phyloP scores from a whole-genome alignment of 2,797 vertebrate genomes.

The Carcharodon carcharias region DNA sequence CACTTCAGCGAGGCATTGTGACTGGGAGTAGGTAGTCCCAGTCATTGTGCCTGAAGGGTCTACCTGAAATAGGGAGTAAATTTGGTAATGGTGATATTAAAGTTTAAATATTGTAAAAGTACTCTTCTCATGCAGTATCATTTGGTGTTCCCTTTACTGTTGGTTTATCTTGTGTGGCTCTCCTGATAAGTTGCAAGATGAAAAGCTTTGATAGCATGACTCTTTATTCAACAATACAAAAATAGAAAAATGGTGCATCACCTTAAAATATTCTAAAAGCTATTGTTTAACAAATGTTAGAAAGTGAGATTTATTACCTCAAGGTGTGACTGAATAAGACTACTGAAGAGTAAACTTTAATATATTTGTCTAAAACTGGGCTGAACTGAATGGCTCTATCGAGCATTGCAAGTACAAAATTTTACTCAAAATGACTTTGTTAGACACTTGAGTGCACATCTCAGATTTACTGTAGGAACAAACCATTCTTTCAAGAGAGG shows the following conservation, averaged over 20 bases:
- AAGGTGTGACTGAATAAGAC: background rate
- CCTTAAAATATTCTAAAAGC: background rate
- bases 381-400: background rate
- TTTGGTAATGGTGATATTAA: background rate
- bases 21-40: background rate
- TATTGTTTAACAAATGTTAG: background rate
- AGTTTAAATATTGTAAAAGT: background rate
- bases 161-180: too few relatives aligned
- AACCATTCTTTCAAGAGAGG: background rate
- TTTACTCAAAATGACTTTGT: background rate
- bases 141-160: too few relatives aligned
- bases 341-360: background rate
- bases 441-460: conserved; percentile 1
- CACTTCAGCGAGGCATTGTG: background rate
- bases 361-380: background rate
- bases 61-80: background rate
- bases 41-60: background rate
- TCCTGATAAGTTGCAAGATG: too few relatives aligned
- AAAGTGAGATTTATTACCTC: background rate
- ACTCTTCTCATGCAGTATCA: too few relatives aligned
- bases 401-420: background rate
- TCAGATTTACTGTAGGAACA: background rate
- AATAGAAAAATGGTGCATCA: background rate
- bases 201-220: too few relatives aligned
- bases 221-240: background rate